phyloP scores from a whole-genome alignment of 2,888 invertebrate genomes.

The Tachina grossa region DNA sequence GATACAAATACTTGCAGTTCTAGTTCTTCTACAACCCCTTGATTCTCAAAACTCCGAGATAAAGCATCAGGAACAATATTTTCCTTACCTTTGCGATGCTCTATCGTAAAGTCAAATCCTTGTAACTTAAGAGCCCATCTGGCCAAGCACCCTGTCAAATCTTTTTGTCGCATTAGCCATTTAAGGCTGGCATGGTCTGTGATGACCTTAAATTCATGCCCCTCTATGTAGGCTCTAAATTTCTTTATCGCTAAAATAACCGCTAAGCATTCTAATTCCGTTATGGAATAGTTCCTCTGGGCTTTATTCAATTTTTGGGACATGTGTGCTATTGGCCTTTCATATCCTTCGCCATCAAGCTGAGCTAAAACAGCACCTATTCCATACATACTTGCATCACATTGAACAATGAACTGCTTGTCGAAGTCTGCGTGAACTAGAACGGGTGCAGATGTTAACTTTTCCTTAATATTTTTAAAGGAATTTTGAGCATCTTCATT shows the following conservation, averaged over 20 bases:
- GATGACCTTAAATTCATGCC: no score
- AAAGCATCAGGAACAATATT: no score
- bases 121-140: no score
- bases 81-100: no score
- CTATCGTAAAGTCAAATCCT: no score
- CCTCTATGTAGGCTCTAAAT: no score
- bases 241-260: neutral
- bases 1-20: neutral
- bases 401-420: conserved; percentile 58
- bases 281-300: neutral
- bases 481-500: conserved; percentile 1
- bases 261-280: conserved; percentile 4
- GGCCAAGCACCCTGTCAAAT: no score
- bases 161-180: no score
- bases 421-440: conserved; percentile 37
- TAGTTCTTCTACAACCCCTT: neutral
- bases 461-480: neutral
- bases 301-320: neutral
- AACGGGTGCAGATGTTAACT: no score
- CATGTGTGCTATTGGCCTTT: conserved; percentile 63
- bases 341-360: conserved; percentile 47
- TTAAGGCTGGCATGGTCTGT: no score
- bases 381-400: conserved; percentile 51
- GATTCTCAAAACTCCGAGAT: neutral
- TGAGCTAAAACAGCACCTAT: conserved; percentile 46